Percentiles rank a stretch among this genome's conserved stretches.
These are phyloP conservation scores for Drosophila meridiana DNA, from an alignment of 2,888 invertebrate genomes.

Conservation along the genomic window DNA sequence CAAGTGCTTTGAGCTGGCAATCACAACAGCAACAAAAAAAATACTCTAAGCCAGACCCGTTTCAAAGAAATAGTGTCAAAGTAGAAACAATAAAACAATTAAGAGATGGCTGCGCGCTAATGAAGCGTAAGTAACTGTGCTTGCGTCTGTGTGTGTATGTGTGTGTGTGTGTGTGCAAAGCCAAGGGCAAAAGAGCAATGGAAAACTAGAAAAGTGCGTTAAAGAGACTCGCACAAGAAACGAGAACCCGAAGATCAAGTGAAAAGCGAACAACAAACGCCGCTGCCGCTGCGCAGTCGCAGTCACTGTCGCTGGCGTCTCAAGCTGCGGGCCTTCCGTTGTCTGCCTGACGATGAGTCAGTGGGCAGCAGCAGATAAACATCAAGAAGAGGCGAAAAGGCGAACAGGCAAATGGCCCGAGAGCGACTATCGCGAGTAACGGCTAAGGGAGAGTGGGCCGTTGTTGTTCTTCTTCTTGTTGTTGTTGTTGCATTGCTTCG, in stretches of 20 bases:
- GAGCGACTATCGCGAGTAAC: constrained; percentile 19
- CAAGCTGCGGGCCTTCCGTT: constrained; percentile 51
- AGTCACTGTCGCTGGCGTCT: constrained; percentile 23
- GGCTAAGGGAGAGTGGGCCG: constrained; percentile 18
- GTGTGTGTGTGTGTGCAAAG: constrained; percentile 9
- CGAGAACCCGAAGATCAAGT: constrained; percentile 28
- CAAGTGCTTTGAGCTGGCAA: constrained; percentile 37
- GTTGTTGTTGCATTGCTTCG: constrained; percentile 9
- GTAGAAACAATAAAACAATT: constrained; percentile 63
- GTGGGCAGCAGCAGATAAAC: constrained; percentile 37
- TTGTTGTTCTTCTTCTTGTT: not conserved
- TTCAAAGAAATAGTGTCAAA: constrained; percentile 57
- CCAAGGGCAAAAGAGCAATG: constrained; percentile 59
- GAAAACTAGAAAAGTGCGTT: constrained; percentile 44
- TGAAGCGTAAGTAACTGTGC: constrained; percentile 48
- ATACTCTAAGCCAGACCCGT: constrained; percentile 20
- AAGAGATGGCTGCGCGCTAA: constrained; percentile 56
- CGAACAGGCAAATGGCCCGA: constrained; percentile 12
- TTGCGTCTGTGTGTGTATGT: not conserved
- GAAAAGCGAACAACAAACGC: constrained; percentile 44
- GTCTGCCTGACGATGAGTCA: constrained; percentile 66
- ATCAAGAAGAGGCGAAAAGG: constrained; percentile 28
- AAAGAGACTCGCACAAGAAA: constrained; percentile 21
- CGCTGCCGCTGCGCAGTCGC: constrained; percentile 3
- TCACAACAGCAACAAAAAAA: constrained; percentile 13